Evolutionary conservation across 1,140 invertebrate species (phyloP).

Genomic region (Drosophila mayri): DNA sequence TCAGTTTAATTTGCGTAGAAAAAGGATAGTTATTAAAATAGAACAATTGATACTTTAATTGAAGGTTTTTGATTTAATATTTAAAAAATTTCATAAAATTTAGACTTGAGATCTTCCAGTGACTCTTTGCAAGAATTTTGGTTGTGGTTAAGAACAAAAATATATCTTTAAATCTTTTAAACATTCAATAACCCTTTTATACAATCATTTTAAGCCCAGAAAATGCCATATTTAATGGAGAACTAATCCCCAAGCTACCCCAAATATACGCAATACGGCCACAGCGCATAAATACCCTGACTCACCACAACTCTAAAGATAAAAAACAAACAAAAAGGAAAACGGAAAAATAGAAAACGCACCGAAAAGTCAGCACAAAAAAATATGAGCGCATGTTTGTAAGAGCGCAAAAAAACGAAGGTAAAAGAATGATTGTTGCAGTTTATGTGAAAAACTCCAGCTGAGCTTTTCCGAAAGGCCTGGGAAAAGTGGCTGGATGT

Average conservation of each 20-base stretch:
- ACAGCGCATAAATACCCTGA: neutral
- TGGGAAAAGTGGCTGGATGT: conserved; percentile 29
- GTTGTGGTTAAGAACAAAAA: no score
- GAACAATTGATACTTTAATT: neutral
- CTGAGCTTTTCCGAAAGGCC: conserved; percentile 26
- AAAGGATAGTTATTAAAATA: neutral
- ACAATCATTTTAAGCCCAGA: neutral
- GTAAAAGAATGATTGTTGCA: conserved; percentile 68
- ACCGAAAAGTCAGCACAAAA: conserved; percentile 65
- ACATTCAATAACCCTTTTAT: neutral
- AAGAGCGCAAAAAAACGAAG: conserved; percentile 24
- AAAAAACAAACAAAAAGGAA: neutral
- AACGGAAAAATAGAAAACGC: conserved; percentile 20
- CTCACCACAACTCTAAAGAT: conserved; percentile 12
- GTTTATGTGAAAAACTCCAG: conserved; percentile 64
- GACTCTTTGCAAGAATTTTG: no score
- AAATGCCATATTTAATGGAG: neutral
- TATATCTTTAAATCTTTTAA: neutral
- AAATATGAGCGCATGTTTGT: conserved; percentile 64
- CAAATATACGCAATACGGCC: neutral
- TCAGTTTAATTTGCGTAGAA: neutral
- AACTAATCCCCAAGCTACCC: neutral
- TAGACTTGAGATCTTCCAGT: no score
- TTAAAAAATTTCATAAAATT: no score
- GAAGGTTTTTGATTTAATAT: neutral